These are phyloP conservation scores for Drosophila parthenogenetica DNA, from an alignment of 2,888 invertebrate genomes.

Conservation along the genomic window DNA sequence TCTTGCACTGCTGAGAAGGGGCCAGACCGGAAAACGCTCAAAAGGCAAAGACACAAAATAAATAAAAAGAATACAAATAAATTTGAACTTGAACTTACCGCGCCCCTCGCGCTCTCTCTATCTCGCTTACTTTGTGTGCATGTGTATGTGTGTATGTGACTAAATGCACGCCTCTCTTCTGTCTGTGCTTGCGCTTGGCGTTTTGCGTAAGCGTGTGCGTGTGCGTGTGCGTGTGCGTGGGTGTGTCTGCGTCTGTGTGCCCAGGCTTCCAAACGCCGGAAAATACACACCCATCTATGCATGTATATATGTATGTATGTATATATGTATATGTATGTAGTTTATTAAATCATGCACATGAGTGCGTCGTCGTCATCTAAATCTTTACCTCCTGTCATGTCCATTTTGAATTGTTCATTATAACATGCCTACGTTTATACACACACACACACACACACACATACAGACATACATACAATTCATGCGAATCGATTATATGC, in stretches of 20 bases:
- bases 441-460: slow-evolving; percentile 11
- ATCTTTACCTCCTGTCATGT: slow-evolving; percentile 36
- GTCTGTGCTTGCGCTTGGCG: not conserved
- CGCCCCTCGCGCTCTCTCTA: slow-evolving; percentile 45
- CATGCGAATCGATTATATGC: slow-evolving; percentile 40
- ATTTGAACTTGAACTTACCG: slow-evolving; percentile 78
- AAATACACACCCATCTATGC: slow-evolving; percentile 57
- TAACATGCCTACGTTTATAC: slow-evolving; percentile 8
- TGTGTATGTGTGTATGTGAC: slow-evolving; percentile 6
- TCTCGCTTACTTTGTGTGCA: slow-evolving; percentile 2
- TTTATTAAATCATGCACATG: slow-evolving; percentile 41
- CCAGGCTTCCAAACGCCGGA: slow-evolving; percentile 41
- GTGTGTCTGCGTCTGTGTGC: slow-evolving; percentile 34
- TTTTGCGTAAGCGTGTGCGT: not conserved
- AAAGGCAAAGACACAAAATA: slow-evolving; percentile 17
- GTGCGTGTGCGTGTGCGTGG: slow-evolving; percentile 6
- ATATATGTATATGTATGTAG: not conserved
- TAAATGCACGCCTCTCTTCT: slow-evolving; percentile 2
- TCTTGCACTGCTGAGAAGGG: slow-evolving; percentile 12
- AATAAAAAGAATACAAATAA: slow-evolving; percentile 67
- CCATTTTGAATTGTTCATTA: slow-evolving; percentile 43
- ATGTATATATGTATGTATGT: not conserved
- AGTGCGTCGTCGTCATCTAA: slow-evolving; percentile 29
- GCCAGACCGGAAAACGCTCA: slow-evolving; percentile 56
- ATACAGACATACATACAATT: slow-evolving; percentile 9